These are phyloP conservation scores for Eciton burchellii DNA, from an alignment of 1,140 invertebrate species.

Conservation along the genomic window DNA sequence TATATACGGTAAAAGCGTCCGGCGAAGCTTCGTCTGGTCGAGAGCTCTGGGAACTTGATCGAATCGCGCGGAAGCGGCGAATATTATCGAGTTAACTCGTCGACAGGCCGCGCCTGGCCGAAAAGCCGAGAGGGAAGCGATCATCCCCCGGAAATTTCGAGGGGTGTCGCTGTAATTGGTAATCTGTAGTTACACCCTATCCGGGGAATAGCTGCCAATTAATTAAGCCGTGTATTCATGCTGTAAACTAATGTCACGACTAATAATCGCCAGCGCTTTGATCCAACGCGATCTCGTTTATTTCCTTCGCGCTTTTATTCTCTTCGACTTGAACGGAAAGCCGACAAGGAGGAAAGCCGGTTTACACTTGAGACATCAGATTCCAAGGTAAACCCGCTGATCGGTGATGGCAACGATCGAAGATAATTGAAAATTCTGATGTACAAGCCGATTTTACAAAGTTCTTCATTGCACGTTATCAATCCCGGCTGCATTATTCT, in stretches of 20 bases:
- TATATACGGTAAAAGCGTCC: conserved; percentile 23
- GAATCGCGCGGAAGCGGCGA: conserved; percentile 13
- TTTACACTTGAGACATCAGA: too few relatives aligned
- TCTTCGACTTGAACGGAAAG: too few relatives aligned
- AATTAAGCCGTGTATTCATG: conserved; percentile 78
- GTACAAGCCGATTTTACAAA: conserved; percentile 8
- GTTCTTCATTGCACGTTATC: background rate
- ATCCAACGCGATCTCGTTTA: conserved; percentile 42
- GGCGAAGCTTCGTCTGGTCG: conserved; percentile 2
- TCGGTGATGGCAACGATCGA: too few relatives aligned
- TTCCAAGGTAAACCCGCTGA: too few relatives aligned
- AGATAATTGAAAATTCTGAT: too few relatives aligned
- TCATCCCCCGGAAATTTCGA: conserved; percentile 70
- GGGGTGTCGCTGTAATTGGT: conserved; percentile 75
- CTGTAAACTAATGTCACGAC: conserved; percentile 76
- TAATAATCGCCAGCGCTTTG: conserved; percentile 70
- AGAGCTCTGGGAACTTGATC: conserved; percentile 1
- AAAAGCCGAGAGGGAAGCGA: conserved; percentile 47
- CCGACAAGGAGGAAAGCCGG: too few relatives aligned
- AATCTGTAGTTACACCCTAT: conserved; percentile 74
- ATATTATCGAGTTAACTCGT: conserved; percentile 40
- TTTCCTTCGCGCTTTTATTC: too few relatives aligned
- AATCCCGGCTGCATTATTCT: background rate
- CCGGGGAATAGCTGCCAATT: conserved; percentile 74
- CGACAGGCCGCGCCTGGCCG: background rate